Base-by-base conservation (phyloP, 2,113 vertebrate genomes). In the Maccullochella peelii region DNA sequence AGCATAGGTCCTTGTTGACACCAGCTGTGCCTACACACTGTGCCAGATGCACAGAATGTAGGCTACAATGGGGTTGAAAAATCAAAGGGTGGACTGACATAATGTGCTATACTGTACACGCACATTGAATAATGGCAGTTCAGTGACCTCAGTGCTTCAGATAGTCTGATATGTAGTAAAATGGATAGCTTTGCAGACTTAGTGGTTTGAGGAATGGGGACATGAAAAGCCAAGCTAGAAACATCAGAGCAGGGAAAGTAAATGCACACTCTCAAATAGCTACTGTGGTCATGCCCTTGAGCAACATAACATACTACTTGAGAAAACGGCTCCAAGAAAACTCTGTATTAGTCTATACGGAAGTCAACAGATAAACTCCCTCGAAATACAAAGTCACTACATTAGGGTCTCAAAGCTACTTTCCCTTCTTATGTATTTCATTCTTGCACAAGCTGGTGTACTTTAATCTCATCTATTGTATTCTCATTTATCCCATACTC, bases 1-100 rank as follows among this genome's bases (percentile, higher is more conserved):
- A 91, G 84, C 74, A 30, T 21, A 74, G 77, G 87, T 89, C 86
- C 85, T 85, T 82, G 87, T 88, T 88, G 88, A 91, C 88, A 80
- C 85, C 86, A 88, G 89, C 91, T 93, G 89, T 86, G 86, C 52
- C 42, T 33, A 72, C 86, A 89, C 55, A 68, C 63, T 80, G 79
- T 74, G 86, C 88, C 75, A 79, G 84, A 92, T 36, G 79, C 63
- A 85, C 79, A 73, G 18, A 74, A 61, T 33, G 80, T 82, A 79
- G 55, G 59, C 63, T 47, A 63, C 62, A 36, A 61, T 2, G 71
- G 66, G 83, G 80, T 8, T 33, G 67, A 82, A 52, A 66, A 85
- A 82, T 61, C 71, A 79, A 73, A 82, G 79, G 68, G 15, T 49
- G 61, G 50, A 54, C 72, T 80, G 86, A 89, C 84, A 82, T 73